Percentiles rank a stretch among this genome's conserved stretches.
Conservation (phyloP, 2,888 invertebrate species). For the Ophioninae sp. region DNA sequence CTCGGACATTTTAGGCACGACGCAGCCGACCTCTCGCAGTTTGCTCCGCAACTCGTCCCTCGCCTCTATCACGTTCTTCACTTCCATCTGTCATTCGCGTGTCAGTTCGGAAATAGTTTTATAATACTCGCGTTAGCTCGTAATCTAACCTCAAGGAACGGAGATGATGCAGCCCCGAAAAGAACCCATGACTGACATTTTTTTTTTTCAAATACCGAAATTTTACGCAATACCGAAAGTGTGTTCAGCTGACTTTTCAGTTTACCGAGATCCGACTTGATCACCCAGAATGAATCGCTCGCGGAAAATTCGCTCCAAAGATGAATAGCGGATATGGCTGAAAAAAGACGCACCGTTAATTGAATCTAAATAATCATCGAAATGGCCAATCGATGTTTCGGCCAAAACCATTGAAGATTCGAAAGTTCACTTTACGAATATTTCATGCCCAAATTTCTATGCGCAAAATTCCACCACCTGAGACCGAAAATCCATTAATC, state of each 20-base stretch:
- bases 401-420: neutral
- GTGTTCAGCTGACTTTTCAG: slow-evolving; percentile 72
- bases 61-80: slow-evolving; percentile 72
- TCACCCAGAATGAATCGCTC: slow-evolving; percentile 70
- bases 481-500: neutral
- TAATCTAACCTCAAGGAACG: neutral
- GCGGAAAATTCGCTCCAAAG: slow-evolving; percentile 76
- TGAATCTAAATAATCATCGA: neutral
- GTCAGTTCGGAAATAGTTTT: neutral
- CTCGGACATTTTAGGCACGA: slow-evolving; percentile 76
- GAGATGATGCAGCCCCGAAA: neutral
- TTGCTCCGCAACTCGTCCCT: slow-evolving; percentile 72
- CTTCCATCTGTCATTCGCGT: slow-evolving; percentile 69
- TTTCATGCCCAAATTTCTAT: neutral
- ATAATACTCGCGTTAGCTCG: neutral
- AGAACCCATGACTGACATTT: neutral
- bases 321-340: slow-evolving; percentile 76
- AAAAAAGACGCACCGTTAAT: too few species aligned
- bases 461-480: neutral
- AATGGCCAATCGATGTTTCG: neutral
- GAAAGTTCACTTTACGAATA: neutral
- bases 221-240: slow-evolving; percentile 72
- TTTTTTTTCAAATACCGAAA: too few species aligned
- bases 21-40: slow-evolving; percentile 72
- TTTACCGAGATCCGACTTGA: slow-evolving; percentile 73